A percentile compares a stretch with the other conserved stretches of the same genome.
These are phyloP conservation scores for Drosophila erecta DNA, from an alignment of 1,140 invertebrate genomes.

Conservation along the genomic window DNA sequence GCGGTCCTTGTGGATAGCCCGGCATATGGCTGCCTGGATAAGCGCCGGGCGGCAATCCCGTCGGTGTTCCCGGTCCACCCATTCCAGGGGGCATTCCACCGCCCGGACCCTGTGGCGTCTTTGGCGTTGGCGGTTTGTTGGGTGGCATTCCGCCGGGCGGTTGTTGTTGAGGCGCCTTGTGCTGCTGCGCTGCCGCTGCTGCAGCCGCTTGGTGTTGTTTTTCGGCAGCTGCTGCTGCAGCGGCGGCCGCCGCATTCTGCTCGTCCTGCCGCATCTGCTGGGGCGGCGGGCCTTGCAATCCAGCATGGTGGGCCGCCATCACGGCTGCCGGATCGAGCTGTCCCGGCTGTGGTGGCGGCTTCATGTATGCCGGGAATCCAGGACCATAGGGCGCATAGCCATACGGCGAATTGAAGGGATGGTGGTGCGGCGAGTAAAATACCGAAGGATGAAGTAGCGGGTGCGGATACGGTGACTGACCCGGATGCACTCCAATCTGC, in stretches of 20 bases:
- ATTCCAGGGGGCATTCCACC: constrained; percentile 55
- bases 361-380: constrained; percentile 82
- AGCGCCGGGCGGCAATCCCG: constrained; percentile 73
- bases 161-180: constrained; percentile 48
- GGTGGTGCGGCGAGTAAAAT: constrained; percentile 83
- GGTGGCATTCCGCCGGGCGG: constrained; percentile 58
- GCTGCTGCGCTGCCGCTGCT: constrained; percentile 60
- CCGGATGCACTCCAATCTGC: constrained; percentile 82
- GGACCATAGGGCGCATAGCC: constrained; percentile 83
- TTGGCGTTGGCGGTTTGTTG: constrained; percentile 84
- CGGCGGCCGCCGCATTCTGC: constrained; percentile 55
- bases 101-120: constrained; percentile 76
- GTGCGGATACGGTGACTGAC: constrained; percentile 83
- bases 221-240: constrained; percentile 63
- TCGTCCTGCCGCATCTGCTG: constrained; percentile 66
- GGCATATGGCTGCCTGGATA: constrained; percentile 80
- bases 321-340: constrained; percentile 77
- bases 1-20: constrained; percentile 75
- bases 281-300: constrained; percentile 66
- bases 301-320: constrained; percentile 78
- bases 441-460: constrained; percentile 83
- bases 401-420: constrained; percentile 84
- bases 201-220: constrained; percentile 66
- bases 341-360: constrained; percentile 76
- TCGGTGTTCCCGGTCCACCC: constrained; percentile 69